phyloP scores from a whole-genome alignment of 2,113 vertebrate genomes.

The Rynchops niger region DNA sequence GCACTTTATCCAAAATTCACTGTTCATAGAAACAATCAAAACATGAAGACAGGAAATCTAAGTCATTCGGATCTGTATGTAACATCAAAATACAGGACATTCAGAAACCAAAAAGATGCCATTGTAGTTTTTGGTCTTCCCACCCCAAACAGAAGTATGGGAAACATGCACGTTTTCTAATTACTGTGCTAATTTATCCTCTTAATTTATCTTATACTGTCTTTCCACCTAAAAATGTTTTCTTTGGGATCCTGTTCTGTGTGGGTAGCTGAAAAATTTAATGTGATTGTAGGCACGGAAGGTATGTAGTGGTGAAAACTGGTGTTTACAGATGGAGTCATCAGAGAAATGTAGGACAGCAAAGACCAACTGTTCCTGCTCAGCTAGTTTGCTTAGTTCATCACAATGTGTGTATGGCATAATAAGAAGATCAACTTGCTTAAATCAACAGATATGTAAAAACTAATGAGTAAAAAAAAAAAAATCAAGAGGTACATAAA shows the following conservation, averaged over 20 bases:
- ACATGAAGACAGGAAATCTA: neutral
- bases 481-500: neutral
- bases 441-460: neutral
- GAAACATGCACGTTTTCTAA: neutral
- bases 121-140: neutral
- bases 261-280: neutral
- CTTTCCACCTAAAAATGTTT: neutral
- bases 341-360: neutral
- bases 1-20: slow-evolving; percentile 33
- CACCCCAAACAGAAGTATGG: neutral
- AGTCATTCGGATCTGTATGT: neutral
- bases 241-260: neutral
- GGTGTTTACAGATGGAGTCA: neutral
- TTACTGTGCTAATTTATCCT: neutral
- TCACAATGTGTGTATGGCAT: neutral
- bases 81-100: neutral
- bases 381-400: neutral
- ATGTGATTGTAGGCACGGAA: neutral
- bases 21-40: neutral
- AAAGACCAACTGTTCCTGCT: neutral
- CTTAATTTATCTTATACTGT: neutral
- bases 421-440: neutral
- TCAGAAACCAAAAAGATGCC: neutral
- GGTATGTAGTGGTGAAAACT: neutral
- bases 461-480: neutral